A percentile compares a stretch with the other conserved stretches of the same genome.
phyloP scores from a whole-genome alignment of 2,797 vertebrate species.

The Cryptoblepharus egeriae region DNA sequence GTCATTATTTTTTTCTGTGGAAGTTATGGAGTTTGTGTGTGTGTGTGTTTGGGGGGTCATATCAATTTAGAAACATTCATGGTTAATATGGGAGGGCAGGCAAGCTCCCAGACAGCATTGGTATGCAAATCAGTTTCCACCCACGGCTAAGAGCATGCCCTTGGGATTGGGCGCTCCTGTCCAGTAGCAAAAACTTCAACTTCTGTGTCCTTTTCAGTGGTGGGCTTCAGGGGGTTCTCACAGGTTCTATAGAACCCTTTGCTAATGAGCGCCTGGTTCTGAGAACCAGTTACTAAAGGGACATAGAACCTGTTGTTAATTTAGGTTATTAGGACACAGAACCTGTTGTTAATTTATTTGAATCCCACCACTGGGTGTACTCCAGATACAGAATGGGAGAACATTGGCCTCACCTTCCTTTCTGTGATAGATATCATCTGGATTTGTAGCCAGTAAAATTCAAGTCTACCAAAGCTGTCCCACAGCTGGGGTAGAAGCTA shows the following conservation, averaged over 20 bases:
- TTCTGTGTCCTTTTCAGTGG: neutral
- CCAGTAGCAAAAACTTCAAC: neutral
- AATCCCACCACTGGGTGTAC: neutral
- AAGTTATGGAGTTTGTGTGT: neutral
- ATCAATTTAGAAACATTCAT: neutral
- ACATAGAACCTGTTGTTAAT: too few relatives aligned
- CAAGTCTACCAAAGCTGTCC: too few relatives aligned
- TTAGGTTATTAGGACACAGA: too few relatives aligned
- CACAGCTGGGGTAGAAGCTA: too few relatives aligned
- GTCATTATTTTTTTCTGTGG: neutral
- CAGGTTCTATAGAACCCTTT: too few relatives aligned
- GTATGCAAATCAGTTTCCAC: neutral
- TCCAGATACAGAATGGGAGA: neutral
- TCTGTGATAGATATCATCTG: too few relatives aligned
- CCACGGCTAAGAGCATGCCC: neutral
- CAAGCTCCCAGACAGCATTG: neutral
- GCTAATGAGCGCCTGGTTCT: too few relatives aligned
- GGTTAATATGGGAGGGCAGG: neutral
- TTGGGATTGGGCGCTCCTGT: too few relatives aligned
- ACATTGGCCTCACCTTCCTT: neutral
- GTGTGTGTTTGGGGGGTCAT: neutral
- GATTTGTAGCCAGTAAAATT: neutral
- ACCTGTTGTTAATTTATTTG: too few relatives aligned
- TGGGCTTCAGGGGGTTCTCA: too few relatives aligned
- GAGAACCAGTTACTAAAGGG: too few relatives aligned